Conservation (phyloP, 2,797 vertebrate species). For the Leptoclinus maculatus region DNA sequence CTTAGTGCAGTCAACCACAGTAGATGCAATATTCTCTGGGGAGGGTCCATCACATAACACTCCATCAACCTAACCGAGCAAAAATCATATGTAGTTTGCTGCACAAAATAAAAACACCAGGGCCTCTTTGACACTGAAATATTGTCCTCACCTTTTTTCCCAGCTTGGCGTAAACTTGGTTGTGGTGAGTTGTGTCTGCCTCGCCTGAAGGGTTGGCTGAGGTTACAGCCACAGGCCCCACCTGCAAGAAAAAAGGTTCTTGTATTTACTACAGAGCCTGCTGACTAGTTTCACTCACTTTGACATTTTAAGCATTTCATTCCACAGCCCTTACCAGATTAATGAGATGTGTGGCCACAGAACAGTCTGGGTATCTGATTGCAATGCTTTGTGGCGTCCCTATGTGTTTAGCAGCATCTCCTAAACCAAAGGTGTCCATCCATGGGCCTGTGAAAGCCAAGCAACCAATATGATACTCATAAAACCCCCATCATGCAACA, state of each 20-base stretch:
- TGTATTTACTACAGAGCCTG: background rate
- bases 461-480: background rate
- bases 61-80: slow-evolving; percentile 86
- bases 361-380: slow-evolving; percentile 90
- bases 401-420: slow-evolving; percentile 89
- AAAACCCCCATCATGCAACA: background rate
- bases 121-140: background rate
- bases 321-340: slow-evolving; percentile 77
- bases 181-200: slow-evolving; percentile 94
- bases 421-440: slow-evolving; percentile 90
- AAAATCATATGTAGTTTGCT: background rate
- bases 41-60: slow-evolving; percentile 92
- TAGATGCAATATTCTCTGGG: slow-evolving; percentile 93
- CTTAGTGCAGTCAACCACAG: slow-evolving; percentile 93
- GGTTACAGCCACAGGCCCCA: slow-evolving; percentile 91
- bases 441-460: slow-evolving; percentile 83
- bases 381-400: slow-evolving; percentile 91
- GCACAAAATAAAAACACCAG: background rate
- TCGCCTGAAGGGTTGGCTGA: slow-evolving; percentile 94
- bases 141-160: slow-evolving; percentile 85
- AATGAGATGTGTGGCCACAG: slow-evolving; percentile 91
- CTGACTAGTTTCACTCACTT: background rate
- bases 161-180: slow-evolving; percentile 92
- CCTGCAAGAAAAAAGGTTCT: slow-evolving; percentile 72
- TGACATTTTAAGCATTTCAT: background rate